Conservation (phyloP, 1,140 invertebrate genomes). For the Caenorhabditis tropicalis region DNA sequence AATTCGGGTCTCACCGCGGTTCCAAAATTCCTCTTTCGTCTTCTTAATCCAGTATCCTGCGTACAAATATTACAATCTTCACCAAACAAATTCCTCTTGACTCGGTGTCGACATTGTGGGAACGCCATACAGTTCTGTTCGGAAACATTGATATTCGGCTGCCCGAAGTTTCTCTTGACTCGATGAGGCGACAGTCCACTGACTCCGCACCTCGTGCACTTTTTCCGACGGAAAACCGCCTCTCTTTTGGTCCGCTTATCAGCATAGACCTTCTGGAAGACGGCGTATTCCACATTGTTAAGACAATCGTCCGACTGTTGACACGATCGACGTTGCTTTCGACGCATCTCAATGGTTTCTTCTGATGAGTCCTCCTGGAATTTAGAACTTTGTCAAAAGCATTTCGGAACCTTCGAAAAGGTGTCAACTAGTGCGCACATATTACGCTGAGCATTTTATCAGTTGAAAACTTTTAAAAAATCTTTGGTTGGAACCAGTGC, state of each 20-base stretch:
- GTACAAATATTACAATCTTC: constrained; percentile 60
- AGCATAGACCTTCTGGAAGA: constrained; percentile 59
- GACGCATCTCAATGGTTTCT: constrained; percentile 33
- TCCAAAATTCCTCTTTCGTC: constrained; percentile 53
- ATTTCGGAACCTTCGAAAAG: no score
- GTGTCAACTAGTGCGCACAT: no score
- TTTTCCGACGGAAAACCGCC: constrained; percentile 42
- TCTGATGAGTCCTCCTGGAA: constrained; percentile 24
- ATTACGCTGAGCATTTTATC: no score
- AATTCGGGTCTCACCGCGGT: constrained; percentile 38
- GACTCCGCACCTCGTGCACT: constrained; percentile 54
- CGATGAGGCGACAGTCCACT: constrained; percentile 25
- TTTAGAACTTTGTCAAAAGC: not conserved
- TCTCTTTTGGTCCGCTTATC: constrained; percentile 55
- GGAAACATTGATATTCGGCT: constrained; percentile 63
- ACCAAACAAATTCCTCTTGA: constrained; percentile 58
- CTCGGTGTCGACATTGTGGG: constrained; percentile 60
- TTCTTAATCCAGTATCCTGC: constrained; percentile 40
- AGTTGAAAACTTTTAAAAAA: no score
- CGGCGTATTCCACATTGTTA: constrained; percentile 60
- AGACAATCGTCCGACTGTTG: constrained; percentile 63
- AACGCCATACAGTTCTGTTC: constrained; percentile 62
- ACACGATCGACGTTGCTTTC: constrained; percentile 50
- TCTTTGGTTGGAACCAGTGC: no score
- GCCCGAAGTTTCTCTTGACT: constrained; percentile 60